Base-by-base conservation (phyloP, 2,797 vertebrate genomes). In the Cygnus olor region DNA sequence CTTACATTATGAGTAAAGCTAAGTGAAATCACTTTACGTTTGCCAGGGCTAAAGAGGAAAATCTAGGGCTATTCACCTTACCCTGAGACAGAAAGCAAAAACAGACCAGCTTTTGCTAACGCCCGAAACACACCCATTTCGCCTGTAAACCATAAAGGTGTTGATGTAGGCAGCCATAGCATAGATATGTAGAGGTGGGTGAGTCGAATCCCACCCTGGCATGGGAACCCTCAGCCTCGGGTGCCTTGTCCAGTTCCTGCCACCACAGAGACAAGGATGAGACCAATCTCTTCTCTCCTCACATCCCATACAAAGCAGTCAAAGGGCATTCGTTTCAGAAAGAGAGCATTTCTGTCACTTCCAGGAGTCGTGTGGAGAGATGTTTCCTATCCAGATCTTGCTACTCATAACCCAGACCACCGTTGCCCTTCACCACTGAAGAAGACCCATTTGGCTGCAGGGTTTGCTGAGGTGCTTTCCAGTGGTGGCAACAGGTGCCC, bases 61-160 rank as follows among this genome's bases (percentile, higher is more conserved):
- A 94, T 76, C 66, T 71, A 32, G 42, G 61, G 70, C 38, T 86
- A 63, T 90, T 86, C 80, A 86, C 51, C 51, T 63, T 70, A 32
- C 54, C 18, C 27, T 14, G 20, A 58, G 36, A 87, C 21, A 88
- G 80, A 95, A 93, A 82, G 71, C 57, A 93, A 85, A 97, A 80
- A 40, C 0, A 70, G 36, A 57, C 66, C 78, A 45, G 74, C 13
- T 51, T 64, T 94, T 83, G 86, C 56, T 95, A 91, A 94, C 45
- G 30, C 54, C 85, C 63, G 32, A 63, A 95, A 18, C 80, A 88
- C 91, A 88, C 88, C 90, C 83, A 36, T 56, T 81, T 86, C 70
- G 91, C 70, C 56, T 4, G 1, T 8, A 83, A 68, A 81, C 58
- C 76, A 54, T 36, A 70, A 79, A 88, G 63, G 32, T 32, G 70